A percentile compares a stretch with the other conserved stretches of the same genome.
Conservation (phyloP, 2,113 vertebrate genomes). For the Notiomystis cincta region DNA sequence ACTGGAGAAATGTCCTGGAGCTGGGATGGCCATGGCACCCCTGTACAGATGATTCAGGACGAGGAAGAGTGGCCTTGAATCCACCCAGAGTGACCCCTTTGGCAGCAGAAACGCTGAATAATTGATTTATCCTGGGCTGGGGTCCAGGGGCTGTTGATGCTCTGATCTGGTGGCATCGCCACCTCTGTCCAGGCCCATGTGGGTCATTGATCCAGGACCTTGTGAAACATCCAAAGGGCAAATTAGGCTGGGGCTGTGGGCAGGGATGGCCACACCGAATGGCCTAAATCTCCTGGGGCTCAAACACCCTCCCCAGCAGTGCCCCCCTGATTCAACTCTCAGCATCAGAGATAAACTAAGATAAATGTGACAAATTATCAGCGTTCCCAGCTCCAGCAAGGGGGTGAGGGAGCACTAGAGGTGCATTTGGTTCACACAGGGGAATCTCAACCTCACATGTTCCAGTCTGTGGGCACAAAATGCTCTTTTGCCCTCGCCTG, state of each 20-base stretch:
- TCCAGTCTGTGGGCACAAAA: neutral
- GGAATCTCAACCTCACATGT: neutral
- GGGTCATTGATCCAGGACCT: neutral
- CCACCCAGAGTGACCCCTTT: neutral
- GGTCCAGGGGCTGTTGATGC: neutral
- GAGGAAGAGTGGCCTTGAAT: neutral
- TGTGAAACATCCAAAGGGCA: neutral
- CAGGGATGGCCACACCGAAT: neutral
- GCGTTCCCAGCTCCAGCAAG: neutral
- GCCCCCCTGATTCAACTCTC: neutral
- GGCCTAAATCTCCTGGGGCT: accelerated
- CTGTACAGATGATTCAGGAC: neutral
- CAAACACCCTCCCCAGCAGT: neutral
- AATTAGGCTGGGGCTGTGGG: accelerated
- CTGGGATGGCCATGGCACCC: neutral
- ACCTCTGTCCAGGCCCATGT: neutral
- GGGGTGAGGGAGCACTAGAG: accelerated
- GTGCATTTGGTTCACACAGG: neutral
- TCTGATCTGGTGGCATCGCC: neutral
- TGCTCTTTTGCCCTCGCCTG: neutral
- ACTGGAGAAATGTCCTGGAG: neutral
- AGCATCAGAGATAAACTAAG: neutral
- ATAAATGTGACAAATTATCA: neutral
- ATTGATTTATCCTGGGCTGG: neutral
- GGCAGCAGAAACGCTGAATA: neutral